Conservation (phyloP, 2,797 vertebrate genomes). For the Peromyscus aztecus region DNA sequence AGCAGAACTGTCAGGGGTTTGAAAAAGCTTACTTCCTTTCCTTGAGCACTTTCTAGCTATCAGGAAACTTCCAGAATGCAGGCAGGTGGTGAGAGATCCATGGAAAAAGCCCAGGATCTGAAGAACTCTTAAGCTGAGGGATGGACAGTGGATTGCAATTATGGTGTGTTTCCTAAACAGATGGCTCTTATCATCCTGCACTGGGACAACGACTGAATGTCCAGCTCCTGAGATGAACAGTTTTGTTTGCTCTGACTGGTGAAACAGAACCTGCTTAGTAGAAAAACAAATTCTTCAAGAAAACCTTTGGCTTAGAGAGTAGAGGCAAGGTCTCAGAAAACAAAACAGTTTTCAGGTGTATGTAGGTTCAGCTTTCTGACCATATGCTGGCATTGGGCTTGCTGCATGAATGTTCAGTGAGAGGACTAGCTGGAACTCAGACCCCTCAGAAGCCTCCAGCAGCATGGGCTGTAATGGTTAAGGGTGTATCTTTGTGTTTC, state of each 20-base stretch:
- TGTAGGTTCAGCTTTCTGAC: not conserved
- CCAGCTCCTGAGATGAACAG: not conserved
- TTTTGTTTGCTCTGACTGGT: conserved; percentile 47
- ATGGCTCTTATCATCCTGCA: conserved; percentile 7
- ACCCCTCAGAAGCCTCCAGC: not conserved
- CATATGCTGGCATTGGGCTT: not conserved
- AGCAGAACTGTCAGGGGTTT: not conserved
- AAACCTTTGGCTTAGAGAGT: not conserved
- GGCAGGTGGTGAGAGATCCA: not conserved
- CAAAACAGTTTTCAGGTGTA: not conserved
- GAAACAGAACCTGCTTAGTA: conserved; percentile 27
- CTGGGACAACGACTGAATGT: conserved; percentile 10
- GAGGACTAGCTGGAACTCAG: too few relatives aligned
- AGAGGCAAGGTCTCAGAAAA: not conserved
- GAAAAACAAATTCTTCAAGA: not conserved
- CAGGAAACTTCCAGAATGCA: conserved; percentile 25
- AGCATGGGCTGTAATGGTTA: not conserved
- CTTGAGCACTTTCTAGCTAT: not conserved
- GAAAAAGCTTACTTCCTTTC: conserved; percentile 12
- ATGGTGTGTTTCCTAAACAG: conserved; percentile 59
- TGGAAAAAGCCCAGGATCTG: not conserved
- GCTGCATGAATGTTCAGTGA: not conserved
- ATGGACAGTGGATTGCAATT: not conserved
- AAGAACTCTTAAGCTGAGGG: conserved; percentile 13
- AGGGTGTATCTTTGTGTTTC: not conserved